Base-by-base conservation (phyloP, 2,888 invertebrate species). In the Drosophila neoperkinsi region DNA sequence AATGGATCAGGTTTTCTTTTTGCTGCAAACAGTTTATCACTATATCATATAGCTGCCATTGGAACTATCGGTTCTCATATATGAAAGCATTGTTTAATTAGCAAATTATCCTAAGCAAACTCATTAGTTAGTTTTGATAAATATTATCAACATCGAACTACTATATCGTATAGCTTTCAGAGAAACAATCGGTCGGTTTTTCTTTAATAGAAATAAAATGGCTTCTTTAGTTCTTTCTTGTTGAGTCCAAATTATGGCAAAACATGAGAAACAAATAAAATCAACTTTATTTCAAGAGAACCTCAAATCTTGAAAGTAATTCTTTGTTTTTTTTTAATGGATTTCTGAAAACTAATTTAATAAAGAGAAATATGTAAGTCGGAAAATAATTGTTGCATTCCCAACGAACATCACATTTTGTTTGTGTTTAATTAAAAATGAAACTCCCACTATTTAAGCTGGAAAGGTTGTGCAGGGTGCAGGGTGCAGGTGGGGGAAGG, bases 341-440 rank as follows among this genome's bases (percentile, higher is more conserved):
- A 13, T 56, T 56, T 38, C 38, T 21, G 28, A 56, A 28, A 56
- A 56, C 28, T 28, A 38, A 56, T 33, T 28, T 28, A 28, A 56
- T 51, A 38, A 25, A 9, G 11, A 4, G 18, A 10, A 36, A 34
- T 36, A 46, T 13, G 21, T 34, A 38, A 36, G 16, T 25, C 18
- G 3, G 16, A 63, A 21, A 18, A 41, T 41, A 31, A 46, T 67
- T 67, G 52, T 11, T 21, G 52, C 36, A 34, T 66, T 33, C 30
- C 30, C 51, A 51, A 53, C 49, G 21, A 36, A 52, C 28, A 70
- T 9, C 46, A 13, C 46, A 9, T 46, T 46, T 25, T 36, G 21
- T 61, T 71, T 61, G 56, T 33, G 38, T 46, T 71, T 71, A 71
- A 71, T 63, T 71, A 71, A 63, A 62, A 56, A n/a, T 36, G 50